phyloP scores from a whole-genome alignment of 2,113 vertebrate genomes.

The Chrysochloris asiatica region DNA sequence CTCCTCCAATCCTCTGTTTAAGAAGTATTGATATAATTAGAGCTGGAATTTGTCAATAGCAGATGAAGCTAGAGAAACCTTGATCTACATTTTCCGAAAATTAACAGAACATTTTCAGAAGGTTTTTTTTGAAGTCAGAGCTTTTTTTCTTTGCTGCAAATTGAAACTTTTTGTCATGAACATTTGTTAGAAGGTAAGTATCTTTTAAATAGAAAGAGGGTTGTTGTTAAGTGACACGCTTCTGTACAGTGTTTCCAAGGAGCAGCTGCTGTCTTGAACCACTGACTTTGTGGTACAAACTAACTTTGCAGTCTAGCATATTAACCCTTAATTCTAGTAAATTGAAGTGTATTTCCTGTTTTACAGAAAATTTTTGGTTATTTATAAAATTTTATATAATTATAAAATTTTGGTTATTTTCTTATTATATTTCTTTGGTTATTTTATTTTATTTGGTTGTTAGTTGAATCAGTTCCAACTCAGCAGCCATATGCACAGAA shows the following conservation, averaged over 20 bases:
- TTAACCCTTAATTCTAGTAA: not conserved
- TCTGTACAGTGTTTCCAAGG: too few relatives aligned
- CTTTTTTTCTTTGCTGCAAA: not conserved
- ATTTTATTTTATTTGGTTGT: too few relatives aligned
- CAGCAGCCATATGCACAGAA: too few relatives aligned
- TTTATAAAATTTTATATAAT: constrained; percentile 35
- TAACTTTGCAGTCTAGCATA: too few relatives aligned
- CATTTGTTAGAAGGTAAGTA: not conserved
- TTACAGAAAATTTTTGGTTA: not conserved
- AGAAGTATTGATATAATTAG: not conserved
- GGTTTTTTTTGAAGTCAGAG: not conserved
- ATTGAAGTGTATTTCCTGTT: not conserved
- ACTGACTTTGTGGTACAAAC: too few relatives aligned
- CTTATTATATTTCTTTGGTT: too few relatives aligned
- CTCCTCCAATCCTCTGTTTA: not conserved
- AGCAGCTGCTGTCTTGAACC: too few relatives aligned
- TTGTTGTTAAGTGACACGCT: too few relatives aligned
- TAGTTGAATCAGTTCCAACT: too few relatives aligned
- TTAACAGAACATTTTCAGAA: not conserved
- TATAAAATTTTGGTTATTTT: too few relatives aligned
- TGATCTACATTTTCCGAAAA: too few relatives aligned
- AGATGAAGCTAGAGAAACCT: not conserved
- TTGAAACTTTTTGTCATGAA: constrained; percentile 21
- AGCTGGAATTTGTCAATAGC: not conserved
- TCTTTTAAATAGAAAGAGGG: constrained; percentile 17